A percentile compares a stretch with the other conserved stretches of the same genome.
Conservation (phyloP, 2,113 vertebrate species). For the Megaceryle torquata region DNA sequence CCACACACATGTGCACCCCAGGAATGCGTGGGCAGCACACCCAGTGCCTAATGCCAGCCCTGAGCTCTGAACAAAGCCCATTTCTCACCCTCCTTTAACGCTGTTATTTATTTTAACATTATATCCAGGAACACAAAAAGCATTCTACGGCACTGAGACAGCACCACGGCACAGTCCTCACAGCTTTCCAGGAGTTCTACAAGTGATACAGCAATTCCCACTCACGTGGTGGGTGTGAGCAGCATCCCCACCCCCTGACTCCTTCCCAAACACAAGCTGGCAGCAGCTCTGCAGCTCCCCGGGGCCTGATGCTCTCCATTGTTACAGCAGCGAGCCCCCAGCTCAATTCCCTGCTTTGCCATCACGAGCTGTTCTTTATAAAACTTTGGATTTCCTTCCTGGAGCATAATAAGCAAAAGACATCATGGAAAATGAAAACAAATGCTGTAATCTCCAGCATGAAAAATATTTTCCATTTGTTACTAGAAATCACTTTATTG, state of each 20-base stretch:
- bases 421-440: constrained; percentile 5
- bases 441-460: neutral
- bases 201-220: neutral
- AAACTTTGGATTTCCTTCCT: neutral
- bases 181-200: neutral
- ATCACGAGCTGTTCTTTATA: neutral
- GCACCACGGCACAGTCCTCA: fast-evolving
- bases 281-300: neutral
- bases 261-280: neutral
- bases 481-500: neutral
- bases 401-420: constrained; percentile 17
- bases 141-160: neutral
- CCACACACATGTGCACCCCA: no score
- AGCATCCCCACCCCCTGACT: neutral
- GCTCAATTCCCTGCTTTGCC: neutral
- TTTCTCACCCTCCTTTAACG: neutral
- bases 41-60: fast-evolving
- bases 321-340: neutral
- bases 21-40: neutral
- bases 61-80: neutral
- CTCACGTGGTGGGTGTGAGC: neutral
- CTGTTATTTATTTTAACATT: neutral
- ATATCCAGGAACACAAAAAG: neutral
- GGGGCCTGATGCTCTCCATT: neutral
- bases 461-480: constrained; percentile 19